A percentile compares a stretch with the other conserved stretches of the same genome.
Evolutionary conservation across 1,140 invertebrate genomes (phyloP).

Genomic region (Cotesia glomerata): DNA sequence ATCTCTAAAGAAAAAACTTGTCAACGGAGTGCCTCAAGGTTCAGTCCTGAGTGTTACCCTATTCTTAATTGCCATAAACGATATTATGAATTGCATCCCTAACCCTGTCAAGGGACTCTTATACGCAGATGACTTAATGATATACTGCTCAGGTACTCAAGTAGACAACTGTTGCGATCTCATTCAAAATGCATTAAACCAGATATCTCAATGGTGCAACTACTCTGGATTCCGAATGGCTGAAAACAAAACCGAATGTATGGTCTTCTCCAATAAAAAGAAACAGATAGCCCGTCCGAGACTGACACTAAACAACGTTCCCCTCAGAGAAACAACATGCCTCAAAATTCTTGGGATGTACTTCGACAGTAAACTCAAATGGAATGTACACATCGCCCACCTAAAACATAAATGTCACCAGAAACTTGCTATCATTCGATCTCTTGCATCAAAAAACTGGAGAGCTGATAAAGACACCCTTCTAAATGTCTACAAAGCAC

Average conservation of each 20-base stretch:
- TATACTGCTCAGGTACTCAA: background rate
- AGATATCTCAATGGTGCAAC: too few relatives aligned
- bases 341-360: slow-evolving; percentile 34
- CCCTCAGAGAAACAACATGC: background rate
- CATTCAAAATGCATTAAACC: too few relatives aligned
- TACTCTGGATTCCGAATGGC: background rate
- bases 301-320: background rate
- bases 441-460: background rate
- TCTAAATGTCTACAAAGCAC: background rate
- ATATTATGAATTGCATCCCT: background rate
- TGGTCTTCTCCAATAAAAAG: too few relatives aligned
- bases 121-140: slow-evolving; percentile 4
- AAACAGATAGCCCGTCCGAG: too few relatives aligned
- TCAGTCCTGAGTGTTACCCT: slow-evolving; percentile 2
- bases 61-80: slow-evolving; percentile 12
- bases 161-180: background rate
- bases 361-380: slow-evolving; percentile 32
- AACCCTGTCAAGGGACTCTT: background rate
- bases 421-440: background rate
- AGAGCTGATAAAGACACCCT: background rate
- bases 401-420: background rate
- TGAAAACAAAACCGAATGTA: too few relatives aligned
- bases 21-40: too few relatives aligned
- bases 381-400: slow-evolving; percentile 20
- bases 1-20: too few relatives aligned